Conservation (phyloP, 1,140 invertebrate genomes). For the Arion vulgaris region DNA sequence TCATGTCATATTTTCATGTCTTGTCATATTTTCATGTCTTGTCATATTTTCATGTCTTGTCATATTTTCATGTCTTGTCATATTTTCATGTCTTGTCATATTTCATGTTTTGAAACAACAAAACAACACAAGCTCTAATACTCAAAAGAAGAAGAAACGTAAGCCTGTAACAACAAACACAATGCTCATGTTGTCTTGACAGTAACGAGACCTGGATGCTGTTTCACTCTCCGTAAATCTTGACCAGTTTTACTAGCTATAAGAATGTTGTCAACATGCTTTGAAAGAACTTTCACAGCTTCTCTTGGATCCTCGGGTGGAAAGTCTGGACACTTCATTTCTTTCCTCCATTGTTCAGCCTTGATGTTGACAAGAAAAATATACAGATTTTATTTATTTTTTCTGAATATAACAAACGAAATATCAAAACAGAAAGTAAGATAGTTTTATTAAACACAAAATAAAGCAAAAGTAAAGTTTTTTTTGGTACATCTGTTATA, state of each 20-base stretch:
- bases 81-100: too few relatives aligned
- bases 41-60: too few relatives aligned
- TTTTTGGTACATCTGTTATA: too few relatives aligned
- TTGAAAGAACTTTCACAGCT: constrained; percentile 38
- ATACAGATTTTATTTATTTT: constrained; percentile 4
- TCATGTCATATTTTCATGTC: too few relatives aligned
- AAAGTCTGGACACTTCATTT: constrained; percentile 59
- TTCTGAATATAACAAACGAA: neutral
- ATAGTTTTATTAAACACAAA: too few relatives aligned
- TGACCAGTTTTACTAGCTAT: constrained; percentile 47
- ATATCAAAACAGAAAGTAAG: constrained; percentile 22
- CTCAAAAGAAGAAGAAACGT: too few relatives aligned
- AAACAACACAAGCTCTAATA: too few relatives aligned
- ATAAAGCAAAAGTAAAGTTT: too few relatives aligned
- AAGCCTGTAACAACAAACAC: neutral
- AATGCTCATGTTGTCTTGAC: neutral
- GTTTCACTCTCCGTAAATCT: constrained; percentile 41
- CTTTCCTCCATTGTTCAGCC: constrained; percentile 55
- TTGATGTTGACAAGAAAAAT: constrained; percentile 32
- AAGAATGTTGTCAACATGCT: constrained; percentile 41
- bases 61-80: too few relatives aligned
- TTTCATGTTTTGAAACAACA: too few relatives aligned
- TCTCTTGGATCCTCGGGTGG: constrained; percentile 57
- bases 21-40: too few relatives aligned
- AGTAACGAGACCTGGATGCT: neutral